phyloP scores from a whole-genome alignment of 2,113 vertebrate species.

The Thunnus maccoyii region DNA sequence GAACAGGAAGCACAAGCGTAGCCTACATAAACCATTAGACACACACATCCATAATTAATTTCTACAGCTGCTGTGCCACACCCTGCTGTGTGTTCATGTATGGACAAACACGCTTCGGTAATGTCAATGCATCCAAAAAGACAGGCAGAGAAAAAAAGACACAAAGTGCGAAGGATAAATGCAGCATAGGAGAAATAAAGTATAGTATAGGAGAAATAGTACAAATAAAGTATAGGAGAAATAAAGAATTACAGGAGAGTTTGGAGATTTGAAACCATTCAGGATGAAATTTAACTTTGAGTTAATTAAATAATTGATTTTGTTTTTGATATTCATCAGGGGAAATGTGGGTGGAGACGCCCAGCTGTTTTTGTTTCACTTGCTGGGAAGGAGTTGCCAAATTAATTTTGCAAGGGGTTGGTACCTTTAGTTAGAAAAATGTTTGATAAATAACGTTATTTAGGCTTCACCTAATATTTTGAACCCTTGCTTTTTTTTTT shows the following conservation, averaged over 20 bases:
- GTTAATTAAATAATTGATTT: slow-evolving; percentile 12
- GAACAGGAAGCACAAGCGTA: background rate
- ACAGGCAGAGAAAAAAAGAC: background rate
- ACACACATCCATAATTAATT: slow-evolving; percentile 40
- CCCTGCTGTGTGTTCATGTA: background rate
- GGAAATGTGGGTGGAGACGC: background rate
- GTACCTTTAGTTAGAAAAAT: background rate
- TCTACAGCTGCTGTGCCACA: slow-evolving; percentile 39
- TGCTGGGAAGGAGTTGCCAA: slow-evolving; percentile 8
- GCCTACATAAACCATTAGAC: slow-evolving; percentile 6
- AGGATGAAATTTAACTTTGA: background rate
- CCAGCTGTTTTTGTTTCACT: slow-evolving; percentile 27
- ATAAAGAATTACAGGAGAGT: background rate
- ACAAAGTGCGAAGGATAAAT: background rate
- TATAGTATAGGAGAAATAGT: background rate
- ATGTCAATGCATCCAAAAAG: background rate
- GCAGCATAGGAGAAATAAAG: background rate
- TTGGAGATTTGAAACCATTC: background rate
- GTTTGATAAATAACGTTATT: background rate
- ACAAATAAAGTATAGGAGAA: background rate
- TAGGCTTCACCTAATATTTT: background rate
- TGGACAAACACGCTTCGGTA: background rate
- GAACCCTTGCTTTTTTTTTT: background rate
- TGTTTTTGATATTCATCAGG: slow-evolving; percentile 3
- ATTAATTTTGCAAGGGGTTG: slow-evolving; percentile 8